These are phyloP conservation scores for Camptogramma bilineatum DNA, from an alignment of 2,888 invertebrate genomes.

Conservation along the genomic window DNA sequence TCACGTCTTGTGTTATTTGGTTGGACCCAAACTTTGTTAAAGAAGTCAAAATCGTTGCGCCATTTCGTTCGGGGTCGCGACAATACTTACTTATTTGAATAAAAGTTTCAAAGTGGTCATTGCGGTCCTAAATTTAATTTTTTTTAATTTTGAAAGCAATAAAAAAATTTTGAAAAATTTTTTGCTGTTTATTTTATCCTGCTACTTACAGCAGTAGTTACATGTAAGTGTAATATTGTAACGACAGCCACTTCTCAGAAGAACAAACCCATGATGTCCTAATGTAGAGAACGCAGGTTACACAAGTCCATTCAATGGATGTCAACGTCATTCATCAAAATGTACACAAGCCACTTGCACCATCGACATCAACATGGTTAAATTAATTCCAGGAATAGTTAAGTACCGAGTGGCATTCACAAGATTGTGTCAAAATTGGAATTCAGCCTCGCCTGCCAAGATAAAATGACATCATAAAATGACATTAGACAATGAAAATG, in stretches of 20 bases:
- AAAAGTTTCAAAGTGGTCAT: too few species aligned
- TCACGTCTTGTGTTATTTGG: too few species aligned
- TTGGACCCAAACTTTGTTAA: too few species aligned
- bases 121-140: too few species aligned
- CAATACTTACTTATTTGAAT: too few species aligned
- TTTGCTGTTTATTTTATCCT: too few species aligned
- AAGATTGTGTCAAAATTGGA: constrained; percentile 2
- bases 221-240: too few species aligned
- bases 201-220: too few species aligned
- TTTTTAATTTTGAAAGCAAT: too few species aligned
- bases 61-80: too few species aligned
- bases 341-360: constrained; percentile 13
- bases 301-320: constrained; percentile 20
- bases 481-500: neutral
- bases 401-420: neutral
- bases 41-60: too few species aligned
- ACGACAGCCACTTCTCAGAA: neutral
- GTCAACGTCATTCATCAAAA: constrained; percentile 26
- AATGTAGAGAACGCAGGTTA: constrained; percentile 12
- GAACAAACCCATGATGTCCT: neutral
- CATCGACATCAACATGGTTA: constrained; percentile 7
- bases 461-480: constrained; percentile 1
- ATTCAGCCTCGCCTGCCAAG: neutral
- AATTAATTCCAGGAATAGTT: constrained; percentile 16
- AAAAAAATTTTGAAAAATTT: too few species aligned